Base-by-base conservation (phyloP, 2,888 invertebrate species). In the Sesia apiformis region DNA sequence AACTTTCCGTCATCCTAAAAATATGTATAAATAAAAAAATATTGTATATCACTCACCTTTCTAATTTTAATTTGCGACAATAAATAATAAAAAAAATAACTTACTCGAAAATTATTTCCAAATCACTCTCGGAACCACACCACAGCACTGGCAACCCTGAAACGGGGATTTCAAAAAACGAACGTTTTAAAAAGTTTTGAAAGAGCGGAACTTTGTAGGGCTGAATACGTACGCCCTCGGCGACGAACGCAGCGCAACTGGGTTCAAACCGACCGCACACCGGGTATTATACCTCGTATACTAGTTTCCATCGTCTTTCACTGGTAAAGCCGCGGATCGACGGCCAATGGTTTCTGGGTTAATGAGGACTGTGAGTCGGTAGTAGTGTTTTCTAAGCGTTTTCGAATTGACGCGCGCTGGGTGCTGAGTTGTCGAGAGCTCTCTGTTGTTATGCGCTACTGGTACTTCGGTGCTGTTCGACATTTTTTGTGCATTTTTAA, bases 291-390 rank as follows among this genome's bases (percentile, higher is more conserved):
- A 87, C 83, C 82, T 82, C 73, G 77, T 80, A 83, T 81, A 82
- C 82, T 83, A 83, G 82, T 81, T 81, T 81, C 76, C 83, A 76
- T 79, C 83, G 80, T 86, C 86, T 87, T 86, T 87, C 87, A 86
- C 87, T 85, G 82, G 81, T 74, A 66, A 66, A 69, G 70, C 72
- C 65, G 68, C 66, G 63, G 64, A 69, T 66, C 69, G 70, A 62
- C 69, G 72, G 71, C 76, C 74, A 76, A 65, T 76, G 75, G 76
- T 86, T 86, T 87, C 84, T 87, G 85, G 87, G 87, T 87, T 87
- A 87, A 87, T 86, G 85, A 86, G 84, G 78, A 86, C 72, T 73
- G 76, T 73, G 74, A 72, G 74, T 67, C 69, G 70, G 72, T 64
- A 63, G 63, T 67, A 63, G 65, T 69, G 81, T 78, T 82, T 85